phyloP scores from a whole-genome alignment of 2,113 vertebrate species.

The Lynx canadensis region DNA sequence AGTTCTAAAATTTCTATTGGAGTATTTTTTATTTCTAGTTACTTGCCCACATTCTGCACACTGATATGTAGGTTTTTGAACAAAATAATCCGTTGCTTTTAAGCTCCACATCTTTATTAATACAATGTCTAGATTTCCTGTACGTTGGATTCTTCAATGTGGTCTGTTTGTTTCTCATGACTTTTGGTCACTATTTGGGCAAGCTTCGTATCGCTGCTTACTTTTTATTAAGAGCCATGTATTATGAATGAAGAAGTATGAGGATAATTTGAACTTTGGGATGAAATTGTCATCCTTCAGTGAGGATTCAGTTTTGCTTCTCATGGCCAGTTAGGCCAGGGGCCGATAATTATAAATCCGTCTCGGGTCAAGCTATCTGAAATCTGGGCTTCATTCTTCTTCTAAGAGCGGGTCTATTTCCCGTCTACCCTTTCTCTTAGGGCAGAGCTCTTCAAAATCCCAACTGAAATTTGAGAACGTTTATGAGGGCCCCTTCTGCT shows the following conservation, averaged over 20 bases:
- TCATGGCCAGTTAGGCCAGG: not conserved
- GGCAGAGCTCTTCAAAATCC: not conserved
- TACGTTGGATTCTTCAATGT: not conserved
- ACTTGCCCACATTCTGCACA: not conserved
- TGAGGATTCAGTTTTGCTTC: not conserved
- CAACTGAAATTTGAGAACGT: not conserved
- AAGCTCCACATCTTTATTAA: not conserved
- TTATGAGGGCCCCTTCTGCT: not conserved
- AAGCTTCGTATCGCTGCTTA: not conserved
- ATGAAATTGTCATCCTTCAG: not conserved
- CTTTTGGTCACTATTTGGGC: not conserved
- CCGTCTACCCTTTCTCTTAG: not conserved
- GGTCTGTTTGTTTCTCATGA: not conserved
- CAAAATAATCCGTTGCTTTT: not conserved
- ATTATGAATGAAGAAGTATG: not conserved
- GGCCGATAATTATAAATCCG: not conserved
- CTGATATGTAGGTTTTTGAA: not conserved
- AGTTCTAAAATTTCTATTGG: constrained; percentile 15
- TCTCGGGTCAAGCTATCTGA: not conserved
- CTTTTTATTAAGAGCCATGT: not conserved
- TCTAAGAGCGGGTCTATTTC: not conserved
- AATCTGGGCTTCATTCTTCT: not conserved
- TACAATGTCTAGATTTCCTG: not conserved
- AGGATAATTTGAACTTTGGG: not conserved
- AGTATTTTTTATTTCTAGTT: constrained; percentile 16